A percentile compares a stretch with the other conserved stretches of the same genome.
Conservation (phyloP, 2,113 vertebrate genomes). For the Menidia beryllina region DNA sequence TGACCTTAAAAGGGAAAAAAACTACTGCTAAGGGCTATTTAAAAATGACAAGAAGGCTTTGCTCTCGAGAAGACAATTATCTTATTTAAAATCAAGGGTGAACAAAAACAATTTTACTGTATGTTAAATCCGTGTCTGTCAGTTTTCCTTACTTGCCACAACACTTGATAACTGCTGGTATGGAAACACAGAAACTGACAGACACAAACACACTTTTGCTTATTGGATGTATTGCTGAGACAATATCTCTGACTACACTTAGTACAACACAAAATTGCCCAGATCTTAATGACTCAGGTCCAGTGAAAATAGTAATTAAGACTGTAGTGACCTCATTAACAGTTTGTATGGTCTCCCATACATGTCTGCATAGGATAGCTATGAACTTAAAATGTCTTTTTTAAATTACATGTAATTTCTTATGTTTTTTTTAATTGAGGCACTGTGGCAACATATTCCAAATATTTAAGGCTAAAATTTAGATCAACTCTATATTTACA, state of each 20-base stretch:
- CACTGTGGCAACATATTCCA: slow-evolving; percentile 21
- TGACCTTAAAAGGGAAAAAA: no score
- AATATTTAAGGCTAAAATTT: slow-evolving; percentile 29
- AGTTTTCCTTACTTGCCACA: background rate
- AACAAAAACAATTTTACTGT: no score
- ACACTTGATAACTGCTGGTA: background rate
- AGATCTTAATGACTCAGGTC: background rate
- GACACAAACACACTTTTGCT: background rate
- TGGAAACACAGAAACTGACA: no score
- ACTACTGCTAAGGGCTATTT: background rate
- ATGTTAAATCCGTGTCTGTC: no score
- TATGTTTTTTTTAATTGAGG: slow-evolving; percentile 3
- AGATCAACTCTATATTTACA: slow-evolving; percentile 4
- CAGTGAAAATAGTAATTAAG: background rate
- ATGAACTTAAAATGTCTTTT: no score
- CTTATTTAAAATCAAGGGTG: no score
- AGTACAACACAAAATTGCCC: background rate
- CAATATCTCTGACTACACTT: background rate
- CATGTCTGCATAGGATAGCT: no score
- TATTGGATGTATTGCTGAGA: background rate
- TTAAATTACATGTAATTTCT: no score
- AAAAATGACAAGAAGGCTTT: background rate
- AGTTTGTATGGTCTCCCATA: no score
- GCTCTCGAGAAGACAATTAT: no score
- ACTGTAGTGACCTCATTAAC: background rate